phyloP scores from a whole-genome alignment of 2,888 invertebrate genomes.

The Caenorhabditis parvicauda region DNA sequence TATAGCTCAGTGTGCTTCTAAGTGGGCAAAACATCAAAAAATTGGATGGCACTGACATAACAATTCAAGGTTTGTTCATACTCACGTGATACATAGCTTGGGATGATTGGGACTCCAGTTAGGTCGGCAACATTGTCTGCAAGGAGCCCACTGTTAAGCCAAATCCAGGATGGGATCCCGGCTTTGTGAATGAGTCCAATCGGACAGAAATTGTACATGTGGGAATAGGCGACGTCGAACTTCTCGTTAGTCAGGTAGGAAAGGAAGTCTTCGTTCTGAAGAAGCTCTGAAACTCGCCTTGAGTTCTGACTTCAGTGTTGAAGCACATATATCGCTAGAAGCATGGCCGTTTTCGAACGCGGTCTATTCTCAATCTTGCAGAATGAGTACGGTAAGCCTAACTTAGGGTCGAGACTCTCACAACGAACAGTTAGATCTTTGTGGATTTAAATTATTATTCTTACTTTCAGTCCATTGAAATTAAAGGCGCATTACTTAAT shows the following conservation, averaged over 20 bases:
- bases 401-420: no score
- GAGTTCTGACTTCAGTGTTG: constrained; percentile 4
- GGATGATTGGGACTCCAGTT: constrained; percentile 46
- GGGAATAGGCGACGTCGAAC: constrained; percentile 52
- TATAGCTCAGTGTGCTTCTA: no score
- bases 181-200: constrained; percentile 48
- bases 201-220: constrained; percentile 48
- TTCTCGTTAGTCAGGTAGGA: constrained; percentile 33
- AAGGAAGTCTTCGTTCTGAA: constrained; percentile 35
- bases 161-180: constrained; percentile 53
- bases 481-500: no score
- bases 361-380: no score
- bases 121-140: constrained; percentile 42
- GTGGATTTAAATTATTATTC: no score
- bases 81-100: constrained; percentile 44
- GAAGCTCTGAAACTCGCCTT: no score
- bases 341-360: no score
- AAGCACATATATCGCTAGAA: no score
- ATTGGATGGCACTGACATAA: neutral
- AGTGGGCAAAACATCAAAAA: no score
- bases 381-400: no score
- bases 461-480: no score
- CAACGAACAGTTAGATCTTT: no score
- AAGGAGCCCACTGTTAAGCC: constrained; percentile 49
- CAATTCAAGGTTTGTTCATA: neutral